Percentiles rank a stretch among this genome's conserved stretches.
phyloP scores from a whole-genome alignment of 2,797 vertebrate genomes.

The Sebastes matsubarae region DNA sequence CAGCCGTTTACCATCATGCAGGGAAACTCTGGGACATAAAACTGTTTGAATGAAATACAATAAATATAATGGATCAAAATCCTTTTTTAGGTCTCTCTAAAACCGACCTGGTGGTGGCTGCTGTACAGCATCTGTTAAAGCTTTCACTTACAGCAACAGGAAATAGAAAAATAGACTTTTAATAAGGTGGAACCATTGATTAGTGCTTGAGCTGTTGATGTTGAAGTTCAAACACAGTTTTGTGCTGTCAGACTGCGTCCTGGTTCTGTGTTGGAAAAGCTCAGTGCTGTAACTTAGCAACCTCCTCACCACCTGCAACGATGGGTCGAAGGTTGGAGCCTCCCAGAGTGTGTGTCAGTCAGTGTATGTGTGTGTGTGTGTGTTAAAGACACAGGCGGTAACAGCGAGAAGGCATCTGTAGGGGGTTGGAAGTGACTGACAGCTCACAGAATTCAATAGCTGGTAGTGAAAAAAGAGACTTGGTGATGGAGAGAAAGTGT shows the following conservation, averaged over 20 bases:
- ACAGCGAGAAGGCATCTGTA: background rate
- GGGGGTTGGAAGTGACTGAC: constrained; percentile 3
- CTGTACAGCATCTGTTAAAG: no score
- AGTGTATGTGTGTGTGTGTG: background rate
- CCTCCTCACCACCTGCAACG: constrained; percentile 39
- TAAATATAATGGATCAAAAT: background rate
- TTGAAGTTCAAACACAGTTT: constrained; percentile 14
- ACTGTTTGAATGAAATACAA: no score
- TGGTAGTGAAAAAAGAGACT: background rate
- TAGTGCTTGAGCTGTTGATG: background rate
- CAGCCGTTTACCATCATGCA: no score
- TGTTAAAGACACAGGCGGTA: background rate
- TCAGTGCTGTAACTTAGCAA: constrained; percentile 70
- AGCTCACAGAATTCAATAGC: constrained; percentile 5
- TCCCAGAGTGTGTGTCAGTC: background rate
- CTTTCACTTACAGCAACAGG: background rate
- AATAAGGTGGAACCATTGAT: background rate
- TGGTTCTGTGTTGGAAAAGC: constrained; percentile 16
- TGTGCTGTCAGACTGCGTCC: background rate
- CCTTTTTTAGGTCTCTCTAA: background rate
- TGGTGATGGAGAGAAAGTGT: background rate
- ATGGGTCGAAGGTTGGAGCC: constrained; percentile 8
- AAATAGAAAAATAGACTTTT: background rate
- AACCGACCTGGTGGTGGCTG: background rate
- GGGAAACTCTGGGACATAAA: no score